phyloP scores from a whole-genome alignment of 2,888 invertebrate species.

The Lingula anatina region DNA sequence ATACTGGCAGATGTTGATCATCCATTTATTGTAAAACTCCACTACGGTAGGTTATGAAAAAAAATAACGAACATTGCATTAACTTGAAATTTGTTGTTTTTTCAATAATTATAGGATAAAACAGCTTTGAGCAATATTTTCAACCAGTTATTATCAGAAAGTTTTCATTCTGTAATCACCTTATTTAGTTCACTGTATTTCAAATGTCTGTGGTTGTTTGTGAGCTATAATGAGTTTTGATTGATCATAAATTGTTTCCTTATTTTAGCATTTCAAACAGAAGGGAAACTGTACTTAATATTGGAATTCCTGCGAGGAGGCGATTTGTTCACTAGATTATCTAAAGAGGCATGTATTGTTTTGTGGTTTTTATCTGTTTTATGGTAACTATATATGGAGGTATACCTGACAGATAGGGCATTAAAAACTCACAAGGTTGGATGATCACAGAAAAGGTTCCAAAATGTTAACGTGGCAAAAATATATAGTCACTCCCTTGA shows the following conservation, averaged over 20 bases:
- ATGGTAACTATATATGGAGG: too few relatives aligned
- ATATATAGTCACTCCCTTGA: too few relatives aligned
- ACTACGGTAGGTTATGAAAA: conserved; percentile 65
- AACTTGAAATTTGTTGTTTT: background rate
- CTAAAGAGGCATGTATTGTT: conserved; percentile 91
- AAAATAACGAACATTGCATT: background rate
- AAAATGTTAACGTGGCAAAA: too few relatives aligned
- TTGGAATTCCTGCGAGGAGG: conserved; percentile 94
- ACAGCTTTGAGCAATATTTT: background rate
- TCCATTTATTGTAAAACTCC: conserved; percentile 96
- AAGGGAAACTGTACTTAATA: conserved; percentile 97
- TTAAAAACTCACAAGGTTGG: too few relatives aligned
- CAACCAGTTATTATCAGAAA: too few relatives aligned
- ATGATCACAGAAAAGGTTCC: too few relatives aligned
- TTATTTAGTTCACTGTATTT: background rate
- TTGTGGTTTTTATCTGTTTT: too few relatives aligned
- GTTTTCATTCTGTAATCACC: too few relatives aligned
- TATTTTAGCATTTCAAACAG: conserved; percentile 87
- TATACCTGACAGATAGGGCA: too few relatives aligned
- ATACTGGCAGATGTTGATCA: conserved; percentile 97
- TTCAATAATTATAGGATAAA: background rate
- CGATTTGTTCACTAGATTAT: conserved; percentile 95
- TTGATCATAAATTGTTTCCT: too few relatives aligned
- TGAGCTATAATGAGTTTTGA: too few relatives aligned
- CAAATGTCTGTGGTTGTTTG: background rate